These are phyloP conservation scores for Sialia sialis DNA, from an alignment of 2,113 vertebrate genomes.

Conservation along the genomic window DNA sequence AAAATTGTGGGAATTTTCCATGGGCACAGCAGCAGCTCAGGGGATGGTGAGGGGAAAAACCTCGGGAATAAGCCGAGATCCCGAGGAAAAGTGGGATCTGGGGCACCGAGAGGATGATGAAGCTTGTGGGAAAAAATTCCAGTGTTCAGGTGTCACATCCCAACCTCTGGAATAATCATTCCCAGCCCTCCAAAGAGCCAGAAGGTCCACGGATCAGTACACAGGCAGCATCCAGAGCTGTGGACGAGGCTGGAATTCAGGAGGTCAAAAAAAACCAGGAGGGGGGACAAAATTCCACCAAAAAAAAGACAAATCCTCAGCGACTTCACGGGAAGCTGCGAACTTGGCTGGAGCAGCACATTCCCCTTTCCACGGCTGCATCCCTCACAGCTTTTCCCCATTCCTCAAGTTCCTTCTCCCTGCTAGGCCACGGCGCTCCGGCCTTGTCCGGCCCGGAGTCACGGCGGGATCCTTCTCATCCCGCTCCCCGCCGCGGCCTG, in stretches of 20 bases:
- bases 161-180: not conserved
- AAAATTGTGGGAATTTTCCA: not conserved
- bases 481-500: not conserved
- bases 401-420: conserved; percentile 63
- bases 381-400: conserved; percentile 44
- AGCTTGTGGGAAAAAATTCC: not conserved
- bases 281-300: not conserved
- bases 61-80: not conserved
- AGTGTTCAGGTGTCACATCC: no score
- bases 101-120: not conserved
- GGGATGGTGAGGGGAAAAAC: not conserved
- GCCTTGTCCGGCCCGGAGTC: not conserved
- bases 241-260: fast-evolving
- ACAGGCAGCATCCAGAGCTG: not conserved
- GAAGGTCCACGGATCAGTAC: not conserved
- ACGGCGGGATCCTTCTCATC: conserved; percentile 50
- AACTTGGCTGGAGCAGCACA: not conserved
- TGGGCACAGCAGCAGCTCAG: not conserved
- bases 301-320: not conserved
- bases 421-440: not conserved
- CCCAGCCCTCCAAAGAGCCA: not conserved
- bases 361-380: conserved; percentile 18
- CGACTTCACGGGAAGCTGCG: not conserved
- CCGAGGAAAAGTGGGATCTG: not conserved
- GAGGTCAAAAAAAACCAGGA: not conserved